These are phyloP conservation scores for Melangyna quadrimaculata DNA, from an alignment of 2,888 invertebrate genomes.

Conservation along the genomic window DNA sequence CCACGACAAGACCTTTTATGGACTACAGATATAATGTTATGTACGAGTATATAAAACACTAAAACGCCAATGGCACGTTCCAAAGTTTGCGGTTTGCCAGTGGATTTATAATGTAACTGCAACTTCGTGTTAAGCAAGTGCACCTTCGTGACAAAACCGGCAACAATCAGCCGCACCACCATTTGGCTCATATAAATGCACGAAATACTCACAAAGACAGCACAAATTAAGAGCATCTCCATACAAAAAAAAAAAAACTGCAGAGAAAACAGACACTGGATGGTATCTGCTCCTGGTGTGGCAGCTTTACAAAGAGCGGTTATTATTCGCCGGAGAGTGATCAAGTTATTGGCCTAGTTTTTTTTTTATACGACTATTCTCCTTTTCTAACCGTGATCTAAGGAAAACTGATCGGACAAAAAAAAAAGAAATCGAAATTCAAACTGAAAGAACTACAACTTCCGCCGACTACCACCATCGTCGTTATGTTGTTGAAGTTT, in stretches of 20 bases:
- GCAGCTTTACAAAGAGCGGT: constrained; percentile 49
- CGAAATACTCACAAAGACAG: constrained; percentile 48
- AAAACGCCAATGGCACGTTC: constrained; percentile 64
- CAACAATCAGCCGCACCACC: constrained; percentile 25
- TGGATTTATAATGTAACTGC: constrained; percentile 18
- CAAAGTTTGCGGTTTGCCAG: constrained; percentile 23
- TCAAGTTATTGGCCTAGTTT: constrained; percentile 68
- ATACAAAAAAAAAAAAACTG: background rate
- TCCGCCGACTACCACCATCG: constrained; percentile 31
- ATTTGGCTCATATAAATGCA: constrained; percentile 22
- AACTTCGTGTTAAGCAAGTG: constrained; percentile 69
- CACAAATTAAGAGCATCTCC: constrained; percentile 70
- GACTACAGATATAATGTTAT: background rate
- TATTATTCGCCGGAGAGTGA: constrained; percentile 53
- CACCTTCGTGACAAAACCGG: constrained; percentile 69
- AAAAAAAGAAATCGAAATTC: constrained; percentile 35
- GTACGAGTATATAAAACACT: background rate
- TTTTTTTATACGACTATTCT: background rate
- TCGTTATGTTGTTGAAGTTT: constrained; percentile 53
- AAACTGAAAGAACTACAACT: constrained; percentile 48
- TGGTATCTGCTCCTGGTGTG: constrained; percentile 48
- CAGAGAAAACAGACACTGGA: constrained; percentile 26
- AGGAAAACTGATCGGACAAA: constrained; percentile 26
- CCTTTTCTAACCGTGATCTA: constrained; percentile 35
- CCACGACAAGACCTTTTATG: constrained; percentile 59